Evolutionary conservation across 2,888 invertebrate genomes (phyloP).

Genomic region (Epinotia nisella): DNA sequence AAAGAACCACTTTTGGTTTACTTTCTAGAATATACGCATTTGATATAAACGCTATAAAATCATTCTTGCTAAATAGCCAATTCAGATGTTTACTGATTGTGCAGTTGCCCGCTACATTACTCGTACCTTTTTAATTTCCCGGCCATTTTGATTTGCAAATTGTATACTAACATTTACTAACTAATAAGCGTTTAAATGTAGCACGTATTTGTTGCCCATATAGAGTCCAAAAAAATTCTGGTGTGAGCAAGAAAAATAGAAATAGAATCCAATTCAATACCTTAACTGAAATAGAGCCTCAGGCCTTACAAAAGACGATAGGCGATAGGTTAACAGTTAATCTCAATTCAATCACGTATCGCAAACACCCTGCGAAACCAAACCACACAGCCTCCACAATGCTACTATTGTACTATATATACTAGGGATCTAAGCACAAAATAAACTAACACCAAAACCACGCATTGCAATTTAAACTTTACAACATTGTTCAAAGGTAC

Average conservation of each 20-base stretch:
- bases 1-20: background rate
- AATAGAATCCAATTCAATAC: background rate
- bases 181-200: background rate
- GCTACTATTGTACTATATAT: conserved; percentile 34
- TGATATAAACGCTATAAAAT: conserved; percentile 3
- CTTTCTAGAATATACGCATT: background rate
- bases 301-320: conserved; percentile 26
- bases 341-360: conserved; percentile 34
- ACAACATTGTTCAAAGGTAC: background rate
- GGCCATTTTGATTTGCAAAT: conserved; percentile 22
- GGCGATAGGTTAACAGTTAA: conserved; percentile 32
- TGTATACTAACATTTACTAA: background rate
- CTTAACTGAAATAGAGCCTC: background rate
- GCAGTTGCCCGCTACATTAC: conserved; percentile 22
- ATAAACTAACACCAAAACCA: background rate
- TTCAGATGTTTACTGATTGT: conserved; percentile 18
- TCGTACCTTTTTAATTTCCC: conserved; percentile 19
- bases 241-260: background rate
- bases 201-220: no score
- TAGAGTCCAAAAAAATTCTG: background rate
- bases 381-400: conserved; percentile 31
- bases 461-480: conserved; percentile 1
- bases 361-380: conserved; percentile 27
- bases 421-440: background rate
- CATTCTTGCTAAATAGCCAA: conserved; percentile 22